Percentiles rank a stretch among this genome's conserved stretches.
phyloP scores from a whole-genome alignment of 2,113 vertebrate genomes.

The human region DNA sequence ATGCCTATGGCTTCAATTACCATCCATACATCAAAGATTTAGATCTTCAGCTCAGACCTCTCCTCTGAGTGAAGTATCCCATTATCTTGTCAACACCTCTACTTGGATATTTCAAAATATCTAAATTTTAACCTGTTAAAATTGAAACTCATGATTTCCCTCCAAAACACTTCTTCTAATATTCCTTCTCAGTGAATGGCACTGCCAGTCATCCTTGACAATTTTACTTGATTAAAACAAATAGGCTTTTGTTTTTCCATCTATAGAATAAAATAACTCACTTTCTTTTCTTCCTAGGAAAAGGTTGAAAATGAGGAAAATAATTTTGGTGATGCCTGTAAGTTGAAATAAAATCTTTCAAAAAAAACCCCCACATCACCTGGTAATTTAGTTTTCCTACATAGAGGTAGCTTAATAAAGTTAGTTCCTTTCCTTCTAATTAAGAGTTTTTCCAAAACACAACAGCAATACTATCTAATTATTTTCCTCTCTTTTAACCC shows the following conservation, averaged over 20 bases:
- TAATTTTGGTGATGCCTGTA: constrained; percentile 23
- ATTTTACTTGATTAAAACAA: neutral
- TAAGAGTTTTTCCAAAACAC: constrained; percentile 20
- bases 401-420: neutral
- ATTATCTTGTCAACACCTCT: neutral
- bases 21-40: neutral
- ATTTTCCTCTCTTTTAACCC: neutral
- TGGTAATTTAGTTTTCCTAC: neutral
- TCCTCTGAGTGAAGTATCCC: neutral
- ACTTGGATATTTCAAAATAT: neutral
- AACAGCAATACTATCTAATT: neutral
- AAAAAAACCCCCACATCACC: neutral
- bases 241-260: neutral
- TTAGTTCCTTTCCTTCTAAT: neutral
- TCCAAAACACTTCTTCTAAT: neutral
- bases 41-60: neutral
- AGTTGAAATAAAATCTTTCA: constrained; percentile 37
- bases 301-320: neutral
- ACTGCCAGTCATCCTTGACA: neutral
- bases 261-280: neutral
- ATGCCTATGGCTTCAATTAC: neutral
- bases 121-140: constrained; percentile 26
- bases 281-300: neutral
- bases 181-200: neutral
- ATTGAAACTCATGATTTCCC: neutral